Percentiles rank a stretch among this genome's conserved stretches.
Evolutionary conservation across 2,888 invertebrate genomes (phyloP).

Genomic region (Eupithecia inturbata): DNA sequence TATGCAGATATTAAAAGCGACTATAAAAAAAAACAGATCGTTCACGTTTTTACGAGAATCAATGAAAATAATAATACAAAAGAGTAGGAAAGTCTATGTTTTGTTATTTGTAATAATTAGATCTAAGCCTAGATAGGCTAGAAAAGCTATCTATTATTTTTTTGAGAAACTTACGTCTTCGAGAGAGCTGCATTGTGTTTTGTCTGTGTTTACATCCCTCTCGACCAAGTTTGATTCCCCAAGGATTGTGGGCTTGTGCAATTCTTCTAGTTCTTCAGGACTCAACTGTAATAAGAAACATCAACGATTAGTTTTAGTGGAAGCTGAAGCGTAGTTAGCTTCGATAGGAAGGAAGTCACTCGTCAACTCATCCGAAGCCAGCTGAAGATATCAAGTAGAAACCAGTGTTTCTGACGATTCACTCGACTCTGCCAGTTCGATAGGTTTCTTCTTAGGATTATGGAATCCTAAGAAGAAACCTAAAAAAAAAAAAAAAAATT

Average conservation of each 20-base stretch:
- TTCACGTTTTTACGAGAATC: background rate
- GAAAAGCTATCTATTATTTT: background rate
- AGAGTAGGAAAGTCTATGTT: background rate
- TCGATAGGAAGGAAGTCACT: background rate
- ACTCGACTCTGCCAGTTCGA: background rate
- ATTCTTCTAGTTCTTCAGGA: background rate
- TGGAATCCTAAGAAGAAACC: too few species aligned
- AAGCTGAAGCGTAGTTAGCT: background rate
- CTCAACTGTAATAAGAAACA: slow-evolving; percentile 1
- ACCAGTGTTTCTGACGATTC: background rate
- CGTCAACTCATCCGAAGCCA: background rate
- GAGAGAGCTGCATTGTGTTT: background rate
- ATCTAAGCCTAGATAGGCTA: background rate
- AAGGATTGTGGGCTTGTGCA: background rate
- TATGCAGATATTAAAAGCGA: background rate
- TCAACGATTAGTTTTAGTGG: background rate
- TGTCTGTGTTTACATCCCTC: background rate
- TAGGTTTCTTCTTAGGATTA: background rate
- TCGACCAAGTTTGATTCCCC: background rate
- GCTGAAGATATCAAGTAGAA: background rate
- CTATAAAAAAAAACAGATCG: background rate
- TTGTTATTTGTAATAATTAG: too few species aligned
- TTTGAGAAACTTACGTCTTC: background rate
- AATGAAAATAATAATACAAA: background rate
- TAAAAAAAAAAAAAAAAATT: too few species aligned